Conservation (phyloP, 1,140 invertebrate species). For the honey bee (Apis mellifera) region Amel_HAv3.1 CM009939.2:8381001-8381500, state of each 20-base stretch:
- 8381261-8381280: not conserved
- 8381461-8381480: conserved; percentile 60
- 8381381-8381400: conserved; percentile 35
- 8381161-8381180: not conserved
- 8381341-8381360: conserved; percentile 62
- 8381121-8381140: not conserved
- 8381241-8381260: conserved; percentile 6
- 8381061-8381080: not conserved
- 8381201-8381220: not conserved
- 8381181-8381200: not conserved
- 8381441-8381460: conserved; percentile 78
- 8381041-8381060: not conserved
- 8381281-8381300: not conserved
- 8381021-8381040: not conserved
- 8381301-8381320: not conserved
- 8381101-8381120: too few species aligned
- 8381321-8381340: conserved; percentile 16
- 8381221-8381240: conserved; percentile 18
- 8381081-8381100: not conserved
- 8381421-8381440: conserved; percentile 77
- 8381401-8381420: conserved; percentile 69
- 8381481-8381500: conserved; percentile 63
- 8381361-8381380: conserved; percentile 62
- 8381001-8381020: not conserved
- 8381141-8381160: not conserved